Evolutionary conservation across 2,797 vertebrate species (phyloP).

Genomic region (Dromococcyx pavoninus): DNA sequence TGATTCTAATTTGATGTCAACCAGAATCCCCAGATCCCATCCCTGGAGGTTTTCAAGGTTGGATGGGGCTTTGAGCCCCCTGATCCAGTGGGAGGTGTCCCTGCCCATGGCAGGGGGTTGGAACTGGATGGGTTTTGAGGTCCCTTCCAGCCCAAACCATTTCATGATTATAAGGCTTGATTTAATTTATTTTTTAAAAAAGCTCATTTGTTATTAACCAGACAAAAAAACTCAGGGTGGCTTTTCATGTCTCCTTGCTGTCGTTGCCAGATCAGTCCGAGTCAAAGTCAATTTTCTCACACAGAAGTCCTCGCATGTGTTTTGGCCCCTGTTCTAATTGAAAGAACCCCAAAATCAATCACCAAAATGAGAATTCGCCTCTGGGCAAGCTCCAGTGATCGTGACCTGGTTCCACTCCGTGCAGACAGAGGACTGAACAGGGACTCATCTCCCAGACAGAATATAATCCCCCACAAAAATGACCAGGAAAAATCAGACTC

Average conservation of each 20-base stretch:
- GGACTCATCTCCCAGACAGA: neutral
- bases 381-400: neutral
- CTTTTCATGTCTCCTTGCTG: neutral
- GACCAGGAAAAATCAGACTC: neutral
- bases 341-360: neutral
- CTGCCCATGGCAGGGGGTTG: too few species aligned
- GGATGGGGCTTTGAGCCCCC: too few species aligned
- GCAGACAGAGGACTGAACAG: neutral
- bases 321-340: neutral
- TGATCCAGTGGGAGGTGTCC: too few species aligned
- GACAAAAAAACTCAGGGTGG: too few species aligned
- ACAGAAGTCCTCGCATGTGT: neutral
- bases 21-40: too few species aligned
- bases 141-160: too few species aligned
- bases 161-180: too few species aligned
- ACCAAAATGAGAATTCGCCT: neutral
- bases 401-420: neutral
- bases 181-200: too few species aligned
- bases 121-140: too few species aligned
- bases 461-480: neutral
- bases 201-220: too few species aligned
- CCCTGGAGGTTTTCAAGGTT: too few species aligned
- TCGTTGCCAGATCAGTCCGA: neutral
- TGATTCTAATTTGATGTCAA: too few species aligned
- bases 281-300: neutral